Evolutionary conservation across 2,888 invertebrate species (phyloP), one percentile per base, ranked within the genome.

Genomic region (Sarcophaga rosellei): DNA sequence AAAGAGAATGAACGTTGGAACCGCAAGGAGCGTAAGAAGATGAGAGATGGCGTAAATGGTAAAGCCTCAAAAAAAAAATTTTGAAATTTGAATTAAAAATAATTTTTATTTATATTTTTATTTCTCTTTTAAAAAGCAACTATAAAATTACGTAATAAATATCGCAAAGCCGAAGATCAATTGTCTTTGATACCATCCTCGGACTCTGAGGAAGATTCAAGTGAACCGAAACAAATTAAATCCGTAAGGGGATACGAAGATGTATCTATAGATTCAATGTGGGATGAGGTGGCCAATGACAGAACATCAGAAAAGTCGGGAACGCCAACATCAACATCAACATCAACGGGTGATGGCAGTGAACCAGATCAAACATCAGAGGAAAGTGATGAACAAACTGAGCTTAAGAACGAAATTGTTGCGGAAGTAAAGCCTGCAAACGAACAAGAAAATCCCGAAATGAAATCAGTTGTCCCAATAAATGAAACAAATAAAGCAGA

Each of bases 21-120:
- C 85, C 91, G 91, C 8, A 90, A 89, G 66, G 93, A 93, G 4
- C 91, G 91, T 3, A 90, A 89, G 35, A 93, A 92, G 84, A 92
- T 92, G 73, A 90, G 92, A 3, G 91, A 92, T 5, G 92, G 92
- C 72, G 92, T 93, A 3, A 93, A 93, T 83, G 91, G 93, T 93
- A 81, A 80, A 87, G 3, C 2, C 35, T 35, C 2, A 8, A 8
- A 35, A 8, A 8, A 35, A 35, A 8, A 10, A 2, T 35, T 35
- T 35, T 8, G 35, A 35, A 8, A 35, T 35, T 10, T 35, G 2
- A 2, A 35, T 35, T 2, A 35, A 35, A 35, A 35, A 35, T 35
- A 10, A 10, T 35, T 10, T 25, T 62, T 57, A 17, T 35, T 10
- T 25, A 57, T 57, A 17, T 15, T 63, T 25, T 47, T 10, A 21